phyloP scores from a whole-genome alignment of 2,113 vertebrate genomes.

The Choloepus hoffmanni region DNA sequence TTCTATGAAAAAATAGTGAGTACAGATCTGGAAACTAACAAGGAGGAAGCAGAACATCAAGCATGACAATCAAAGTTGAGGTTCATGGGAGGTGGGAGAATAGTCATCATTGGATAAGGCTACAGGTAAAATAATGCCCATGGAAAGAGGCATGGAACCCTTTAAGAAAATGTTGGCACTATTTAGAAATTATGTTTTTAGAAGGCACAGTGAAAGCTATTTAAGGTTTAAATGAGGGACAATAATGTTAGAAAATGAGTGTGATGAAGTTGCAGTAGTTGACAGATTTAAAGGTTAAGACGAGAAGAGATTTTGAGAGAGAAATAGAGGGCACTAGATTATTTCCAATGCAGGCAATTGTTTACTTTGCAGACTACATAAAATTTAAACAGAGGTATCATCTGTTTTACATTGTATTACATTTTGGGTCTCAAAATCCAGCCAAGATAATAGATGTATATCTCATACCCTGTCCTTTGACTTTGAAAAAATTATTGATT shows the following conservation, averaged over 20 bases:
- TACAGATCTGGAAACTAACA: neutral
- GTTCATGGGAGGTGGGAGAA: neutral
- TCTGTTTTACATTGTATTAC: neutral
- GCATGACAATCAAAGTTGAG: too few species aligned
- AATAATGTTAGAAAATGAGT: neutral
- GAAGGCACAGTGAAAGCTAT: neutral
- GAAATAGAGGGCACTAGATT: neutral
- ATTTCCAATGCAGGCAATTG: neutral
- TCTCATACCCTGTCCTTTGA: neutral
- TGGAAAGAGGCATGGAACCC: neutral
- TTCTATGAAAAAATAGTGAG: neutral
- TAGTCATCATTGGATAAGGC: neutral
- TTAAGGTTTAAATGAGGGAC: neutral
- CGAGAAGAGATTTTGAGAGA: neutral
- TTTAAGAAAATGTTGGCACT: neutral
- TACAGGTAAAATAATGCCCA: neutral
- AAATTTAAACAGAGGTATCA: neutral
- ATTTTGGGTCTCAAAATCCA: neutral
- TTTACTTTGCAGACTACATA: neutral
- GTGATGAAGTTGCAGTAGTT: neutral
- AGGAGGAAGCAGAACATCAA: neutral
- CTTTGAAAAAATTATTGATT: neutral
- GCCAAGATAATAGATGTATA: fast-evolving
- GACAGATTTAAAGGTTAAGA: neutral
- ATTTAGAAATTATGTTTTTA: fast-evolving